phyloP scores from a whole-genome alignment of 2,888 invertebrate genomes.

The Pecten maximus region DNA sequence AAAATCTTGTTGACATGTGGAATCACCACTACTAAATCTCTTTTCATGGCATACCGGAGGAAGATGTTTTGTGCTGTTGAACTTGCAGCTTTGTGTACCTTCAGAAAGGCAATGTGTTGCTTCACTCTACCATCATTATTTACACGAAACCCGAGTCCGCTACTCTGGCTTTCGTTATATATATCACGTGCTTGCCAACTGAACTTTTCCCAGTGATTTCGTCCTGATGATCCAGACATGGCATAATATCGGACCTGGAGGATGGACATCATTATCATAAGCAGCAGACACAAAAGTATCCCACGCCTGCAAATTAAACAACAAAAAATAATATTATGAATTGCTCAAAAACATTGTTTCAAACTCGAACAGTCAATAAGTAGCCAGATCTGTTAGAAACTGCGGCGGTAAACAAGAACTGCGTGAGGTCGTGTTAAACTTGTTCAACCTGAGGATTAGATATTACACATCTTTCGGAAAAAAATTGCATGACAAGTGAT shows the following conservation, averaged over 20 bases:
- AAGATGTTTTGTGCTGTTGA: conserved; percentile 62
- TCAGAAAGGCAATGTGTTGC: conserved; percentile 63
- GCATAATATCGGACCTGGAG: not conserved
- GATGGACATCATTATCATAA: not conserved
- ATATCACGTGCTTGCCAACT: not conserved
- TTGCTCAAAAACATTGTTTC: too few relatives aligned
- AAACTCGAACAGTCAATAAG: too few relatives aligned
- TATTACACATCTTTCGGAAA: too few relatives aligned
- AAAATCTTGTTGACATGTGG: conserved; percentile 47
- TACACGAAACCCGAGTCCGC: not conserved
- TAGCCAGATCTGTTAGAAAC: too few relatives aligned
- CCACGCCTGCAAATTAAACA: not conserved
- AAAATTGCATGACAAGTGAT: too few relatives aligned
- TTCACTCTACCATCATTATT: conserved; percentile 43
- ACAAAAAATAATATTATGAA: not conserved
- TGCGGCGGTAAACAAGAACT: too few relatives aligned
- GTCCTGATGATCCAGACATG: not conserved
- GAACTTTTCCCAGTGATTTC: not conserved
- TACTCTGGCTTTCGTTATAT: not conserved
- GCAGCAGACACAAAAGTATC: not conserved
- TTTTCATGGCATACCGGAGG: conserved; percentile 59
- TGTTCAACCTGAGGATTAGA: too few relatives aligned
- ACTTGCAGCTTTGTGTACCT: conserved; percentile 64
- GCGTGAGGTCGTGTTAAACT: too few relatives aligned
- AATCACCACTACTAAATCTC: conserved; percentile 57